These are phyloP conservation scores for Cydia pomonella DNA, from an alignment of 1,140 invertebrate genomes.

Conservation along the genomic window DNA sequence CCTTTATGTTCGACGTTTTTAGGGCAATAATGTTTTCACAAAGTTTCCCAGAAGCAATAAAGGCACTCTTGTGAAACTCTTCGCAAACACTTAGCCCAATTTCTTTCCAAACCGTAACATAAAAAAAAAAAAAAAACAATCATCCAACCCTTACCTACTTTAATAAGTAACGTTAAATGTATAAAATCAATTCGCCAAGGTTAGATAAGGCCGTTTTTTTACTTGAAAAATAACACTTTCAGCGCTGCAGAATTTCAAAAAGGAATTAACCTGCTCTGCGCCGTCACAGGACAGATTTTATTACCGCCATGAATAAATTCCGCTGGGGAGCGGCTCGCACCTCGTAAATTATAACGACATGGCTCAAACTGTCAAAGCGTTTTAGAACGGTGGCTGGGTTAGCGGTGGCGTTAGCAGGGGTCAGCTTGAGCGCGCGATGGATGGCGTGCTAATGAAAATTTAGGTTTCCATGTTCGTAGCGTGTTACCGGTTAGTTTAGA, in stretches of 20 bases:
- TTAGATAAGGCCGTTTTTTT: slow-evolving; percentile 25
- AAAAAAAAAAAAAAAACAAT: not conserved
- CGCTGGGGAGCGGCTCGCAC: slow-evolving; percentile 50
- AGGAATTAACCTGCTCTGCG: slow-evolving; percentile 60
- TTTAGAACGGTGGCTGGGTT: slow-evolving; percentile 52
- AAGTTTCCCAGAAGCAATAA: not conserved
- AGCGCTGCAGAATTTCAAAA: slow-evolving; percentile 56
- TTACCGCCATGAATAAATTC: slow-evolving; percentile 72
- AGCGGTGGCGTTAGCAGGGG: slow-evolving; percentile 43
- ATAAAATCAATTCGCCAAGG: slow-evolving; percentile 20
- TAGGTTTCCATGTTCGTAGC: not conserved
- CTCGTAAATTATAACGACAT: slow-evolving; percentile 63
- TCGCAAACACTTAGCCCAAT: not conserved
- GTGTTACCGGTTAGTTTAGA: slow-evolving; percentile 20
- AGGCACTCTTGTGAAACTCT: not conserved
- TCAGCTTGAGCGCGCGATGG: slow-evolving; percentile 45
- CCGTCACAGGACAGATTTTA: slow-evolving; percentile 62
- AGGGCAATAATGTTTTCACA: not conserved
- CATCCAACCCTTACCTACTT: not conserved
- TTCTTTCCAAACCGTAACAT: not conserved
- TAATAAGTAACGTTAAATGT: not conserved
- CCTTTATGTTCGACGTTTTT: not conserved
- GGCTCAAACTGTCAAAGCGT: slow-evolving; percentile 49
- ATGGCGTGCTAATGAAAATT: slow-evolving; percentile 40
- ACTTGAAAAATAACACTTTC: slow-evolving; percentile 26